These are phyloP conservation scores for Sebastes diaconus DNA, from an alignment of 2,797 vertebrate species.

Conservation along the genomic window DNA sequence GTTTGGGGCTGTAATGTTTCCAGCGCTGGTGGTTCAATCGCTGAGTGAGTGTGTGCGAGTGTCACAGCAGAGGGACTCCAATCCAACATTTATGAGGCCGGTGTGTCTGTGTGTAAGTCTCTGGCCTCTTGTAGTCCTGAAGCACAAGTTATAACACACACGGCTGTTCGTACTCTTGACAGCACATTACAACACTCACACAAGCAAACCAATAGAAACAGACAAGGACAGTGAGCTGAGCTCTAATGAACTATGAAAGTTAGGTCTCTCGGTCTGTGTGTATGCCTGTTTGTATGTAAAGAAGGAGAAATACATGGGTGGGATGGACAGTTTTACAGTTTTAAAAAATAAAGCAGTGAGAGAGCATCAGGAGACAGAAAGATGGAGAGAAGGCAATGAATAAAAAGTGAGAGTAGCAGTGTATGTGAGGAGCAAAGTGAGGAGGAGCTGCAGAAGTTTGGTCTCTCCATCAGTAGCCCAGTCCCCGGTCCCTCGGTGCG, in stretches of 20 bases:
- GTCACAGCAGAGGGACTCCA: constrained; percentile 67
- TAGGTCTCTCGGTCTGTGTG: constrained; percentile 25
- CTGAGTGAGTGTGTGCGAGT: constrained; percentile 42
- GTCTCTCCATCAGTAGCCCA: constrained; percentile 69
- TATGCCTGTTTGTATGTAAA: constrained; percentile 25
- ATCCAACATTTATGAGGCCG: constrained; percentile 81
- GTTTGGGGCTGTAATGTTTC: constrained; percentile 37
- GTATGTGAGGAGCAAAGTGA: constrained; percentile 66
- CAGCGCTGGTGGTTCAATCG: constrained; percentile 67
- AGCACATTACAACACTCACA: constrained; percentile 51
- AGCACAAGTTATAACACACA: constrained; percentile 58
- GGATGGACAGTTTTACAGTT: constrained; percentile 32
- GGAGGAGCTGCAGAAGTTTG: constrained; percentile 79
- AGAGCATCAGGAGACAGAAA: constrained; percentile 11
- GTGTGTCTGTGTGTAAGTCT: constrained; percentile 54
- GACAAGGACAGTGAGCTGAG: constrained; percentile 37
- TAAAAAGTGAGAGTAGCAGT: constrained; percentile 47
- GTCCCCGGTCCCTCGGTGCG: constrained; percentile 66
- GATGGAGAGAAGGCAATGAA: constrained; percentile 1
- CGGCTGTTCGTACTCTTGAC: constrained; percentile 68
- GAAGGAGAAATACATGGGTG: constrained; percentile 12
- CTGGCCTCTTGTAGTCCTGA: constrained; percentile 55
- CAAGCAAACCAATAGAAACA: constrained; percentile 12
- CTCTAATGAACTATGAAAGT: constrained; percentile 71
- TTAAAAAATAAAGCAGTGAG: constrained; percentile 32